These are phyloP conservation scores for Nesidiocoris tenuis DNA, from an alignment of 2,888 invertebrate species.

Conservation along the genomic window DNA sequence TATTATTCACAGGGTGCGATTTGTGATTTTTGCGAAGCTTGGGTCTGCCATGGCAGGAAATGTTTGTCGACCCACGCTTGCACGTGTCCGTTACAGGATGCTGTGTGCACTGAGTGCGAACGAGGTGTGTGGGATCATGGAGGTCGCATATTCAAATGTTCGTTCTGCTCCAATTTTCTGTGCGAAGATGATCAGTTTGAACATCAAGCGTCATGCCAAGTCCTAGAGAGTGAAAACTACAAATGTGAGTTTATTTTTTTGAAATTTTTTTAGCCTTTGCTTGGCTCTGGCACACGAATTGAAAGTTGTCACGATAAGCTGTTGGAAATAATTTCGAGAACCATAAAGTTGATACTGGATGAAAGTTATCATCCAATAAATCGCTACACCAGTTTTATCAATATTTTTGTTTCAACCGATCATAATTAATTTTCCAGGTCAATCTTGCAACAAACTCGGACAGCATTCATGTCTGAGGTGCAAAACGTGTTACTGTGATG, in stretches of 20 bases:
- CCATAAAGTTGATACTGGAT: too few species aligned
- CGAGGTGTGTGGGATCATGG: slow-evolving; percentile 95
- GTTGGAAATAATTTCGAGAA: too few species aligned
- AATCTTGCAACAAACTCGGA: slow-evolving; percentile 90
- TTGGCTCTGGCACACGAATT: too few species aligned
- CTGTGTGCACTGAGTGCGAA: slow-evolving; percentile 88
- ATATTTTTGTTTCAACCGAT: too few species aligned
- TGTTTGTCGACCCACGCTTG: slow-evolving; percentile 90
- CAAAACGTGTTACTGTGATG: slow-evolving; percentile 95
- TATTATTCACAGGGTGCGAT: slow-evolving; percentile 69
- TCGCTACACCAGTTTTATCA: too few species aligned
- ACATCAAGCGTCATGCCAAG: slow-evolving; percentile 95
- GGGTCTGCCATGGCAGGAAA: slow-evolving; percentile 93
- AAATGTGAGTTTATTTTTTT: slow-evolving; percentile 82
- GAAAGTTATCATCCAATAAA: too few species aligned
- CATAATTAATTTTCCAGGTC: too few species aligned
- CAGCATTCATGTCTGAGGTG: slow-evolving; percentile 94
- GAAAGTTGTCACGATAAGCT: too few species aligned
- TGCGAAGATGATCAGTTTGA: slow-evolving; percentile 97
- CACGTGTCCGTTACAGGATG: slow-evolving; percentile 83
- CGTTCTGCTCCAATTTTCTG: slow-evolving; percentile 82
- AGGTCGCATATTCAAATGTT: slow-evolving; percentile 85
- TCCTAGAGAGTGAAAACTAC: slow-evolving; percentile 89
- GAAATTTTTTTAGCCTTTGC: too few species aligned
- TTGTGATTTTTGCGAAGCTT: slow-evolving; percentile 96